phyloP scores from a whole-genome alignment of 2,888 invertebrate species.

The Prosapia bicincta region DNA sequence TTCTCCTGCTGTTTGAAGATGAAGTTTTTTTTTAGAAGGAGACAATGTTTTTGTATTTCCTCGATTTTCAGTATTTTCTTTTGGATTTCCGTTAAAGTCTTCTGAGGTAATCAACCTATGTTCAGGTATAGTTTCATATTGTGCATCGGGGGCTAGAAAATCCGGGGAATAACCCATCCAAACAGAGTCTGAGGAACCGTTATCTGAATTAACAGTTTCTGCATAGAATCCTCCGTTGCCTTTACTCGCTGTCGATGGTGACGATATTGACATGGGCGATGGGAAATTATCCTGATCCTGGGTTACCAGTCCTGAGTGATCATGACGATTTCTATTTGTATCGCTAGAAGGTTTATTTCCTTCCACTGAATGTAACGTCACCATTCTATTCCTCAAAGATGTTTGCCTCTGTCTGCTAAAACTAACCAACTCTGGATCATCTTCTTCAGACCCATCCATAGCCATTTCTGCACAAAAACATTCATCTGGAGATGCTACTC shows the following conservation, averaged over 20 bases:
- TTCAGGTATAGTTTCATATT: constrained; percentile 37
- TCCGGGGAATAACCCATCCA: constrained; percentile 35
- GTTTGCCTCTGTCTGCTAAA: constrained; percentile 31
- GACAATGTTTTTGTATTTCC: background rate
- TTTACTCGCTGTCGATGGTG: constrained; percentile 32
- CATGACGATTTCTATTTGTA: background rate
- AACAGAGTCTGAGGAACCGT: constrained; percentile 34
- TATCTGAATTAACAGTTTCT: constrained; percentile 31
- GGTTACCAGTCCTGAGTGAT: background rate
- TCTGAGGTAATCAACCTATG: constrained; percentile 26
- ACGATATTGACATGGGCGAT: constrained; percentile 36
- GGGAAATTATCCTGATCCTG: constrained; percentile 29
- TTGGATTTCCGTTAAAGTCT: constrained; percentile 21
- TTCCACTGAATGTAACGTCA: background rate
- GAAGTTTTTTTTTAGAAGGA: constrained; percentile 8
- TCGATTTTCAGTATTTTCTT: constrained; percentile 18
- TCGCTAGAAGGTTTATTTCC: background rate
- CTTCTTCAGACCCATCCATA: constrained; percentile 36
- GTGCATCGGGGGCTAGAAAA: constrained; percentile 39
- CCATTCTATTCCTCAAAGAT: constrained; percentile 7
- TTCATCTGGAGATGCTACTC: background rate
- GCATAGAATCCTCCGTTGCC: constrained; percentile 26
- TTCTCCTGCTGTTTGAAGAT: constrained; percentile 6
- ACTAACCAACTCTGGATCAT: constrained; percentile 36
- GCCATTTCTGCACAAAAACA: constrained; percentile 33